Conservation (phyloP, 2,797 vertebrate genomes). For the Arvicola amphibius region DNA sequence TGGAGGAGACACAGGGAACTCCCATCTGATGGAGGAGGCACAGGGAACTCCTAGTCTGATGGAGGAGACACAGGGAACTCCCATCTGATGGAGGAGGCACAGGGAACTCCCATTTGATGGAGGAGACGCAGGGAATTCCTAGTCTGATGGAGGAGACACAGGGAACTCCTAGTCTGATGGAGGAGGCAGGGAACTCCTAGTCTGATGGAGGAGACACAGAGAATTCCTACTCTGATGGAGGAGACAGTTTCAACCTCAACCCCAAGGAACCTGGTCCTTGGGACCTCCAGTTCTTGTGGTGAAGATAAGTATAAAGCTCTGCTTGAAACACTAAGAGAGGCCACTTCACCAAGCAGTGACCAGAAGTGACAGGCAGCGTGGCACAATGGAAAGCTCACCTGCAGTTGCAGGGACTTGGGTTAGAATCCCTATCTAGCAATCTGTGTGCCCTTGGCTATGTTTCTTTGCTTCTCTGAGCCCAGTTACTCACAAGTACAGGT, state of each 20-base stretch:
- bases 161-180: too few species aligned
- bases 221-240: not conserved
- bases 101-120: not conserved
- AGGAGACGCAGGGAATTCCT: not conserved
- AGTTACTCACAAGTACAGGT: not conserved
- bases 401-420: not conserved
- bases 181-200: too few species aligned
- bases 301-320: fast-evolving
- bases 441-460: not conserved
- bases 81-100: not conserved
- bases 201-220: not conserved
- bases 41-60: not conserved
- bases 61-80: not conserved
- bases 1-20: too few species aligned
- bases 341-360: fast-evolving
- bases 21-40: not conserved
- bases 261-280: not conserved
- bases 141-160: not conserved
- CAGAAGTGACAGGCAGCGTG: not conserved
- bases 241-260: not conserved
- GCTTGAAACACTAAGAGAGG: not conserved
- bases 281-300: not conserved
- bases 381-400: fast-evolving
- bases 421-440: not conserved
- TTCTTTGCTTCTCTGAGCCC: not conserved